Base-by-base conservation (phyloP, 2,113 vertebrate species). In the Platichthys stellatus region DNA sequence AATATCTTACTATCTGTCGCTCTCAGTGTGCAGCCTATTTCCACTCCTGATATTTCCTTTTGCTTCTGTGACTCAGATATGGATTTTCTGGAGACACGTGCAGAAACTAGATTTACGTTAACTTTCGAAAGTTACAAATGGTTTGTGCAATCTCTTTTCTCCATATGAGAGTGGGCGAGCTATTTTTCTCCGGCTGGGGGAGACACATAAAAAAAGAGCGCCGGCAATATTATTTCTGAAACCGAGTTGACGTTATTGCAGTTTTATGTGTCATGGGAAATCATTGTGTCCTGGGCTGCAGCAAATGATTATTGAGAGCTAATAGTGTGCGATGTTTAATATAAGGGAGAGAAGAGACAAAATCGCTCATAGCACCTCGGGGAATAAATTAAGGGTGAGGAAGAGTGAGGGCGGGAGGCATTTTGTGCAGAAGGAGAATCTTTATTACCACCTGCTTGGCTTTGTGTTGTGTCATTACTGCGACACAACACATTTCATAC, bases 211-310 rank as follows among this genome's bases (percentile, higher is more conserved):
- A 92, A 92, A 93, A 92, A 92, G 35, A 93, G 91, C 84, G 91
- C 83, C 80, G 87, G 91, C 90, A 91, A 93, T 95, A 94, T 94
- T 93, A 94, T 92, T 90, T 92, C 88, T 90, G 93, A 91, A 93
- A 93, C 78, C 11, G 81, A 88, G 90, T 87, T 91, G 93, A 91
- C 86, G 85, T 93, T 94, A 95, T 95, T 95, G 92, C 93, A 86
- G 85, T 93, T 92, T 93, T 91, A 92, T 90, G 96, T 86, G 93
- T 93, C 96, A 93, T 92, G 97, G 97, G 97, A 97, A 96, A 97
- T 96, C 96, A 97, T 94, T 91, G 94, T 90, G 95, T 92, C 92
- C 86, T 94, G 91, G 91, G 92, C 92, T 93, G 92, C 92, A 85
- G 85, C 94, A 94, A 94, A 90, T 90, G 94, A 94, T 96, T 95